These are phyloP conservation scores for Axis porcinus DNA, from an alignment of 2,113 vertebrate species.

Conservation along the genomic window DNA sequence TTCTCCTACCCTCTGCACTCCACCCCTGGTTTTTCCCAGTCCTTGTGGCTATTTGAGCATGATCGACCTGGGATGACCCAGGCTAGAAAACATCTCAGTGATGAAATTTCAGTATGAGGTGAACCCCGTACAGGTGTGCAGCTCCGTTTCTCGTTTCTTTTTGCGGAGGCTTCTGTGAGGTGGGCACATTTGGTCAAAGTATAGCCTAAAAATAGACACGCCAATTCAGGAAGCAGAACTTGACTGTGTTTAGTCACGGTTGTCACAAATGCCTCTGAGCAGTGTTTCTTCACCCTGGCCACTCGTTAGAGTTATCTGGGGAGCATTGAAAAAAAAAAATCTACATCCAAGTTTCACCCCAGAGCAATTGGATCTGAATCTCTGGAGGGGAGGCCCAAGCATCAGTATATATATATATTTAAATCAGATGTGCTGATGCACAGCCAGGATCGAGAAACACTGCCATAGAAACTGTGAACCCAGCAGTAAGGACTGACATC, in stretches of 20 bases:
- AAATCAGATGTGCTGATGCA: not conserved
- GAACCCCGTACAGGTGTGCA: not conserved
- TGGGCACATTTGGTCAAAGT: not conserved
- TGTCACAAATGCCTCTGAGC: conserved; percentile 6
- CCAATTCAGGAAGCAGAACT: not conserved
- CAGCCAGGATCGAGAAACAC: not conserved
- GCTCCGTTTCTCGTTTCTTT: not conserved
- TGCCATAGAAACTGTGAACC: not conserved
- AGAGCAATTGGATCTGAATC: not conserved
- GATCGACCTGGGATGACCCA: not conserved
- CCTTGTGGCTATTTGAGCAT: not conserved
- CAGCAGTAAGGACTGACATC: not conserved
- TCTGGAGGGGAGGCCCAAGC: not conserved
- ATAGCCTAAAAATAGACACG: conserved; percentile 8
- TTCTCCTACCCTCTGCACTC: not conserved
- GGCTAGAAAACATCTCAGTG: not conserved
- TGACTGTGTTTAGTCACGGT: not conserved
- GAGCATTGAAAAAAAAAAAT: not conserved
- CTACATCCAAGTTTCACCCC: not conserved
- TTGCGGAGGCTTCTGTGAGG: not conserved
- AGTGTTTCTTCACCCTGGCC: not conserved
- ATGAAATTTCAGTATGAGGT: not conserved
- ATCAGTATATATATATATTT: not conserved
- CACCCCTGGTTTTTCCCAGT: not conserved
- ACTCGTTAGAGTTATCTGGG: not conserved